Base-by-base conservation (phyloP, 1,140 invertebrate genomes). In the Copidosoma floridanum region DNA sequence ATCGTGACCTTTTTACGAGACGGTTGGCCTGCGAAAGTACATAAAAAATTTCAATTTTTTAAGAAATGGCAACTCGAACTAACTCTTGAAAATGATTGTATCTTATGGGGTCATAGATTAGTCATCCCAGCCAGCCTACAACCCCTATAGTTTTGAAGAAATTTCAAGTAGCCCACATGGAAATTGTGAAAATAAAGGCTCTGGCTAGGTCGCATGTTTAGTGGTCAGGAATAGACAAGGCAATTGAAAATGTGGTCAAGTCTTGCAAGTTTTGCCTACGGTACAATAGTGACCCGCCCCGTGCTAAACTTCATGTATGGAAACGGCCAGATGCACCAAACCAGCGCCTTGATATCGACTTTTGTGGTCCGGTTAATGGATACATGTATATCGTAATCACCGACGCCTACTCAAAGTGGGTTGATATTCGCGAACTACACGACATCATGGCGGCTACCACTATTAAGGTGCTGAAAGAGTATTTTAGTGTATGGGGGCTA, bases 161-260 rank as follows among this genome's bases (percentile, higher is more conserved):
- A 43, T 43, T 71, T 21, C 70, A 72, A 55, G 29, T 23, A 2
- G 46, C 56, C n/a, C 71, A 73, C 56, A 55, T 68, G 24, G 70
- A 68, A 0, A 55, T 71, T 14, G 65, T 69, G 0, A 66, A 65
- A 47, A 71, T 69, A 61, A 72, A 73, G 51, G 21, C 18, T 2
- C 57, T 61, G 44, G 65, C n/a, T n/a, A n/a, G n/a, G n/a, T n/a
- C n/a, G n/a, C n/a, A n/a, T n/a, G n/a, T n/a, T n/a, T n/a, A n/a
- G n/a, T n/a, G n/a, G n/a, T n/a, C n/a, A n/a, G n/a, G n/a, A n/a
- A n/a, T n/a, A n/a, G n/a, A n/a, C n/a, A n/a, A 21, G 23, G 61
- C 71, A 0, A 67, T 72, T 29, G 67, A 71, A 43, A 56, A 61
- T 35, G 27, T 59, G 18, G 50, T 46, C 12, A 53, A 21, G 32